phyloP scores from a whole-genome alignment of 2,888 invertebrate species.

The Cerastoderma edule region DNA sequence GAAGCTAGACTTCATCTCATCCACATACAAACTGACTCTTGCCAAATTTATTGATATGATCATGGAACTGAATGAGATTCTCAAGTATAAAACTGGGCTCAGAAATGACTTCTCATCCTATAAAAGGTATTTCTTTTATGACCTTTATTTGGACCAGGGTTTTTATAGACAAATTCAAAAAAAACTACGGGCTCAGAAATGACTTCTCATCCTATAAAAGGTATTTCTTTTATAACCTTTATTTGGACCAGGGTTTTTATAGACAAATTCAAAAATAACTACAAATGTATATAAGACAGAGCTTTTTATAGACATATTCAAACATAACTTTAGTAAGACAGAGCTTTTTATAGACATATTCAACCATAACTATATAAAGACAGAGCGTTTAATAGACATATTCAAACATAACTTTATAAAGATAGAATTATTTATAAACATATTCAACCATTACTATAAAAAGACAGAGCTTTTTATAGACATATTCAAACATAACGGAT shows the following conservation, averaged over 20 bases:
- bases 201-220: constrained; percentile 99
- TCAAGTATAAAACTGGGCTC: constrained; percentile 99
- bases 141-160: too few relatives aligned
- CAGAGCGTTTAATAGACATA: constrained; percentile 96
- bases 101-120: constrained; percentile 99
- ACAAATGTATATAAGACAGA: constrained; percentile 99
- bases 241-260: constrained; percentile 99
- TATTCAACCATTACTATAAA: too few relatives aligned
- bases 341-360: constrained; percentile 98
- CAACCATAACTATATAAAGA: too few relatives aligned
- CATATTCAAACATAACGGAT: too few relatives aligned
- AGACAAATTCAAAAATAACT: constrained; percentile 99
- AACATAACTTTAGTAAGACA: too few relatives aligned
- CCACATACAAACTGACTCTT: constrained; percentile 97
- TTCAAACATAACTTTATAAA: too few relatives aligned
- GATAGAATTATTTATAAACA: too few relatives aligned
- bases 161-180: constrained; percentile 99
- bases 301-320: constrained; percentile 94
- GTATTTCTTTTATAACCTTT: too few relatives aligned
- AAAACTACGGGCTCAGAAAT: constrained; percentile 99
- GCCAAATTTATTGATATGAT: constrained; percentile 99
- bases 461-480: too few relatives aligned
- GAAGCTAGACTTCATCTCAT: constrained; percentile 98
- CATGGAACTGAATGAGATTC: constrained; percentile 98
- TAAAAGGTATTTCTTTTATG: constrained; percentile 90